phyloP scores from a whole-genome alignment of 1,140 invertebrate species.

The Acromyrmex charruanus region DNA sequence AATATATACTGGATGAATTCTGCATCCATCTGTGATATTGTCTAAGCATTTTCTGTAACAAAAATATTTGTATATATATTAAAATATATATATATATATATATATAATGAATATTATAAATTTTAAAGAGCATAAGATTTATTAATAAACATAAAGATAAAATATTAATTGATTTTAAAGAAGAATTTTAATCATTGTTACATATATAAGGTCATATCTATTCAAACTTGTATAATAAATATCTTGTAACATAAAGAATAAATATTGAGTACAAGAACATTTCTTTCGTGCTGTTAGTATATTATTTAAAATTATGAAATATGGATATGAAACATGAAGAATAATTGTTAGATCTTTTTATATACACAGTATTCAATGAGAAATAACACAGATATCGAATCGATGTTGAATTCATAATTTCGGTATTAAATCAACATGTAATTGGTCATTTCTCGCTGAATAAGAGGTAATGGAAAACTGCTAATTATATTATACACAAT shows the following conservation, averaged over 20 bases:
- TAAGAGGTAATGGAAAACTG: background rate
- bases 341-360: constrained; percentile 32
- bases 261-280: constrained; percentile 26
- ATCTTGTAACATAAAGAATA: background rate
- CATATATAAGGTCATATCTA: background rate
- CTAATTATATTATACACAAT: constrained; percentile 18
- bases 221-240: background rate
- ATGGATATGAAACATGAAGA: constrained; percentile 3
- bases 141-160: constrained; percentile 42
- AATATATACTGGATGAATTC: constrained; percentile 53
- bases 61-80: constrained; percentile 47
- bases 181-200: constrained; percentile 28
- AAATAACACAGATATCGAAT: no score
- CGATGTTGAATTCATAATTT: no score
- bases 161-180: constrained; percentile 34
- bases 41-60: constrained; percentile 75
- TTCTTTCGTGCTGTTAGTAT: background rate
- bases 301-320: background rate
- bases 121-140: no score
- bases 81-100: constrained; percentile 13
- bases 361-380: background rate
- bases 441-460: background rate
- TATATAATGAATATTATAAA: constrained; percentile 45
- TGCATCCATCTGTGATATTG: constrained; percentile 69
- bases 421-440: no score